A percentile compares a stretch with the other conserved stretches of the same genome.
phyloP scores from a whole-genome alignment of 2,888 invertebrate species.

The Cryptosula pallasiana region DNA sequence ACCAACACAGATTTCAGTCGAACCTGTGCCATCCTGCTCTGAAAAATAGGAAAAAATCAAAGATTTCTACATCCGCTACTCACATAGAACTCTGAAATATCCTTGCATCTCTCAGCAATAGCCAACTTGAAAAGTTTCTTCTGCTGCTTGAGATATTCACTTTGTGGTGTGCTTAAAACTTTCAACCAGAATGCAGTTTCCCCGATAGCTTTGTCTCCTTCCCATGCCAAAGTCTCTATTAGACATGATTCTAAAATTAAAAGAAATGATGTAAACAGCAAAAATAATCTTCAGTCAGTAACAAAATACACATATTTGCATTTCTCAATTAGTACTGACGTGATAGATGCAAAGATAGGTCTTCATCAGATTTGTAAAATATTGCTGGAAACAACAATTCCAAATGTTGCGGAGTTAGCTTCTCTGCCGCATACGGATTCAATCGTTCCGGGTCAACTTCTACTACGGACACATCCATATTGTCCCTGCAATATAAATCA shows the following conservation, averaged over 20 bases:
- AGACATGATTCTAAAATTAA: constrained; percentile 17
- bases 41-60: background rate
- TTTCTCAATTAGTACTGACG: background rate
- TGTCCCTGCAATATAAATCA: background rate
- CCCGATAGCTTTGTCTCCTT: constrained; percentile 16
- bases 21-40: no score
- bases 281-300: no score
- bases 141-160: constrained; percentile 18
- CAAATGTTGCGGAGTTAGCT: constrained; percentile 3
- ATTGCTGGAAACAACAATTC: constrained; percentile 10
- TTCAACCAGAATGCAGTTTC: constrained; percentile 21
- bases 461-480: background rate
- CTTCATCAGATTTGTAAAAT: constrained; percentile 19
- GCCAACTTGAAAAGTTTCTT: constrained; percentile 22
- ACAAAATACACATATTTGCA: background rate
- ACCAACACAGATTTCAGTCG: no score
- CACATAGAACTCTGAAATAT: background rate
- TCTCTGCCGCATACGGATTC: constrained; percentile 15
- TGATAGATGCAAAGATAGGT: constrained; percentile 12
- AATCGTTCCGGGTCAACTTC: background rate
- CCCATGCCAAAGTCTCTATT: constrained; percentile 4
- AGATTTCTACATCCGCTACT: background rate
- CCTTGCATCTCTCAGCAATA: constrained; percentile 10
- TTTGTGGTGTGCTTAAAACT: constrained; percentile 11
- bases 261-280: no score